Evolutionary conservation across 2,888 invertebrate species (phyloP), one percentile per base, ranked within the genome.

Genomic region (Odiellus spinosus): DNA sequence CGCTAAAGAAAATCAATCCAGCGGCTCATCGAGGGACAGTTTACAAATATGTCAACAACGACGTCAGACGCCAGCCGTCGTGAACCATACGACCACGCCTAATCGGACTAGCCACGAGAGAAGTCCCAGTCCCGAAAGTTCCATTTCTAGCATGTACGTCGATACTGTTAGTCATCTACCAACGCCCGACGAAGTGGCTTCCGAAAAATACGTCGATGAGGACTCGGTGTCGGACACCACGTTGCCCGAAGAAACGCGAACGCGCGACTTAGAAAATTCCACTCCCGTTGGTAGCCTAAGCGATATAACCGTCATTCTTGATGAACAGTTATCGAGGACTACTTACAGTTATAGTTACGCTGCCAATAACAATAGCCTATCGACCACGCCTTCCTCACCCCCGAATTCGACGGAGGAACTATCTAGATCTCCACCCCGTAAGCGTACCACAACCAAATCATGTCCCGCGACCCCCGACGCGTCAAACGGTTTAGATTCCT

Each of bases 121-220:
- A 12, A 45, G 46, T 2, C 53, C 53, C 15, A 53, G 53, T 21
- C 50, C 53, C 3, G 52, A 50, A 3, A 52, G 52, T 19, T 52
- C 52, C 20, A 35, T 52, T 42, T 50, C 53, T 26, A 53, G 53
- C 17, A 44, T 48, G 12, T 53, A 53, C 21, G 48, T 51, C 33
- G 53, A 53, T 42, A 51, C 53, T 5, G 48, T 50, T 40, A 53
- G 53, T 20, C 53, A 49, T 34, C 19, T 53, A 18, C 49, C 53
- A 10, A 51, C 53, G 2, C 53, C 53, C 17, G 49, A 47, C 3
- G 38, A 38, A n/a, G 17, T 17, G 15, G 38, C 38, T 38, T 17
- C 38, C 18, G 26, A 26, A 8, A 26, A 26, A 26, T 26, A 26
- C 26, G 26, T 26, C 26, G 38, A 38, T 2, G 50, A 46, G 35